Evolutionary conservation across 1,140 invertebrate genomes (phyloP).

Genomic region (Drosophila murphyi): DNA sequence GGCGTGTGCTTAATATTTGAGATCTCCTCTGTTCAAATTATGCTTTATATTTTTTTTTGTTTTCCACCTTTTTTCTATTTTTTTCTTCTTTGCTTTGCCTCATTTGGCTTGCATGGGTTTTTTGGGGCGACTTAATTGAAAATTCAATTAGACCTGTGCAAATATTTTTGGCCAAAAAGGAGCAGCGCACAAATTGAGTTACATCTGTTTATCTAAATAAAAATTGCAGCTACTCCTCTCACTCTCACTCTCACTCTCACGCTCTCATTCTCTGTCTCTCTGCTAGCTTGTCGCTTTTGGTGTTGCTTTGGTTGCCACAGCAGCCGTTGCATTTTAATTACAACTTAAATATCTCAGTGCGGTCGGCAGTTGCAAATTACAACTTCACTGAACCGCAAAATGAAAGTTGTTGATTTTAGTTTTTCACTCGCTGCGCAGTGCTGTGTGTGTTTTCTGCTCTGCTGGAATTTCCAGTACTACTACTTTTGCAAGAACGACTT

Average conservation of each 20-base stretch:
- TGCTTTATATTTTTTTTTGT: conserved; percentile 53
- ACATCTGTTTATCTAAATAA: conserved; percentile 81
- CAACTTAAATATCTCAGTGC: conserved; percentile 79
- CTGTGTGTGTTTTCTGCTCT: conserved; percentile 24
- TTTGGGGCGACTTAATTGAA: conserved; percentile 73
- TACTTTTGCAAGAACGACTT: no score
- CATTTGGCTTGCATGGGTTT: conserved; percentile 68
- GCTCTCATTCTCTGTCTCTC: not conserved
- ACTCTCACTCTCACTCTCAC: conserved; percentile 1
- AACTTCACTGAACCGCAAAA: conserved; percentile 77
- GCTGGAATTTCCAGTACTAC: conserved; percentile 27
- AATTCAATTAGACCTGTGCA: conserved; percentile 83
- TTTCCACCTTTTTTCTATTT: not conserved
- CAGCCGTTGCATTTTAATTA: conserved; percentile 77
- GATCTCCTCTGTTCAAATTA: conserved; percentile 47
- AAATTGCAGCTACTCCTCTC: conserved; percentile 44
- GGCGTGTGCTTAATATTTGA: conserved; percentile 79
- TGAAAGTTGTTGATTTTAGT: conserved; percentile 74
- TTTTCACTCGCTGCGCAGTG: conserved; percentile 19
- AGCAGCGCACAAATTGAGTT: conserved; percentile 73
- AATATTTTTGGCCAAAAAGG: conserved; percentile 68
- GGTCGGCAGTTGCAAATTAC: conserved; percentile 67
- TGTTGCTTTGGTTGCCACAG: conserved; percentile 19
- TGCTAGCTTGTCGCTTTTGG: conserved; percentile 13
- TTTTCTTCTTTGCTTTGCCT: conserved; percentile 27